phyloP scores from a whole-genome alignment of 1,140 invertebrate genomes.

The Drosophila kohkoa region DNA sequence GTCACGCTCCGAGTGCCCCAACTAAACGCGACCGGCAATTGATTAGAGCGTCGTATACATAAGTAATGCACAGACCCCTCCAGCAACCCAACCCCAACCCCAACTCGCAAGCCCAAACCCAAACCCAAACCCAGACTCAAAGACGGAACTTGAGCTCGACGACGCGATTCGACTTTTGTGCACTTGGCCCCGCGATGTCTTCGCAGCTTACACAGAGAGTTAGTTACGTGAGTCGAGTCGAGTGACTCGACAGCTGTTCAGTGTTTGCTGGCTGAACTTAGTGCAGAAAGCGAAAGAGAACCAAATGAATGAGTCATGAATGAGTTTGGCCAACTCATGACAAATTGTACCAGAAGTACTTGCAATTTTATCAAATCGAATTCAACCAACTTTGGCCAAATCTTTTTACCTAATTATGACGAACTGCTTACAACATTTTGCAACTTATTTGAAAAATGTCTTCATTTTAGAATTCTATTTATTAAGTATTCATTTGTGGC shows the following conservation, averaged over 20 bases:
- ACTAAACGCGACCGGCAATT: constrained; percentile 73
- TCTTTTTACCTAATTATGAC: not conserved
- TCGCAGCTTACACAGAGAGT: not conserved
- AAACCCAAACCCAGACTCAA: not conserved
- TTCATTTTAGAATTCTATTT: not conserved
- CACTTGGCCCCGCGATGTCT: constrained; percentile 60
- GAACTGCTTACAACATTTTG: not conserved
- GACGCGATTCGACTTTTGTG: constrained; percentile 24
- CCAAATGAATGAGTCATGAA: constrained; percentile 38
- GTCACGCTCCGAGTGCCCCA: constrained; percentile 72
- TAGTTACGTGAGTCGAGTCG: constrained; percentile 53
- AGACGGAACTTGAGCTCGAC: not conserved
- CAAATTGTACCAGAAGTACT: not conserved
- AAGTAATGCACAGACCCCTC: constrained; percentile 37
- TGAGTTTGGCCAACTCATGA: constrained; percentile 23
- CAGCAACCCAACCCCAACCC: not conserved
- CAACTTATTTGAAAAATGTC: no score
- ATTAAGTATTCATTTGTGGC: no score
- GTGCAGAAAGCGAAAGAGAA: constrained; percentile 32
- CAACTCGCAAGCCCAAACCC: not conserved
- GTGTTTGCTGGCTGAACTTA: constrained; percentile 15
- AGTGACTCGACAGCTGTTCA: constrained; percentile 42
- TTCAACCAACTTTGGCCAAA: not conserved
- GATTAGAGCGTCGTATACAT: constrained; percentile 68
- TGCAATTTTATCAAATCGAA: constrained; percentile 1